Base-by-base conservation (phyloP, 2,888 invertebrate species). In the Cylindroiulus punctatus region DNA sequence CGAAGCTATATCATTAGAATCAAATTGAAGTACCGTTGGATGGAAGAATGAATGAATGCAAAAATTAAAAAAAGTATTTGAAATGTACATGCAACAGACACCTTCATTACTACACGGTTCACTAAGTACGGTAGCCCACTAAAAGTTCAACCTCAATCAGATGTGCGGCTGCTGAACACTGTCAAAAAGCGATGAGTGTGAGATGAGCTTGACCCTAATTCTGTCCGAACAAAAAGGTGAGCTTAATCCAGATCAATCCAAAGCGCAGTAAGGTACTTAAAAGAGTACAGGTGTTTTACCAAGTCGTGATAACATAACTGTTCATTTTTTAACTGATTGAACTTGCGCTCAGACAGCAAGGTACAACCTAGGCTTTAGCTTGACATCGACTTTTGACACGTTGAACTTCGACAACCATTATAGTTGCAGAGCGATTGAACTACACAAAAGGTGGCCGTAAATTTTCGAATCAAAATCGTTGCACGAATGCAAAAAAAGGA, bases 321-420 rank as follows among this genome's bases (percentile, higher is more conserved):
- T 76, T 36, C 36, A 36, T 2, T 76, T 76, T 76, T 30, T 76
- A 76, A 30, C 76, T 76, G 30, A 14, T 30, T 76, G 76, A 76
- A 76, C 76, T 76, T 30, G 30, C 76, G 76, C 32, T 76, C 76
- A 76, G 76, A 32, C 17, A 30, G 14, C 76, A 76, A 76, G 17
- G 76, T 76, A 76, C 14, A 76, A 76, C 76, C 76, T 76, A 76
- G 14, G 65, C 65, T 65, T 52, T 76, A 17, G 76, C 32, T 76
- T 76, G 76, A 76, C 76, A 76, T 76, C 76, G 76, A 76, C 26
- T 30, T 76, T 76, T 76, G 76, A 76, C 76, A 76, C 30, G 76
- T 14, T 76, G 76, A 76, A 30, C 76, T 76, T 76, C 76, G 76
- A 76, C 76, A 76, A 30, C 76, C 17, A 76, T 76, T 76, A 30